Percentiles rank a stretch among this genome's conserved stretches.
These are phyloP conservation scores for Gephyroberyx darwinii DNA, from an alignment of 2,797 vertebrate genomes.

Conservation along the genomic window DNA sequence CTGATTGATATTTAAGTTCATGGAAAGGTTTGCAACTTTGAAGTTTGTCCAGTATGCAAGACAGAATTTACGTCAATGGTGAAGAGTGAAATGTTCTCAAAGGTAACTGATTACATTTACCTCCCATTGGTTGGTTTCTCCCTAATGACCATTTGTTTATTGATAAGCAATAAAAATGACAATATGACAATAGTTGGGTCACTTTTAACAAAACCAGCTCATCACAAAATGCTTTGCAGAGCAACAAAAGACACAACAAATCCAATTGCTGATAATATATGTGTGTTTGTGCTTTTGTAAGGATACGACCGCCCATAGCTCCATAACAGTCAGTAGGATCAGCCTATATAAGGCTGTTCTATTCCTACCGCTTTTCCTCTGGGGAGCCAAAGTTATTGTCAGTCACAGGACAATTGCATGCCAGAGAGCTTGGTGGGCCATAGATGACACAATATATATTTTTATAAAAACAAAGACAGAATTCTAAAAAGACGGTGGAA, in stretches of 20 bases:
- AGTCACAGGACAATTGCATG: conserved; percentile 62
- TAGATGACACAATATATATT: background rate
- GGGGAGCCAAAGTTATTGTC: conserved; percentile 68
- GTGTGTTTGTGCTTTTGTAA: conserved; percentile 32
- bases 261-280: background rate
- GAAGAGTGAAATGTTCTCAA: conserved; percentile 3
- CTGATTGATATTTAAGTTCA: conserved; percentile 41
- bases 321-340: conserved; percentile 52
- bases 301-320: conserved; percentile 63
- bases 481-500: background rate
- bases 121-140: background rate
- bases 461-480: background rate
- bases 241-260: background rate
- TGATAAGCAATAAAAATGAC: background rate
- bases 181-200: background rate
- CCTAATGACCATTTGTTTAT: background rate
- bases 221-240: background rate
- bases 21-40: conserved; percentile 6
- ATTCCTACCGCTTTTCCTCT: conserved; percentile 74
- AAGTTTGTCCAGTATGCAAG: conserved; percentile 17
- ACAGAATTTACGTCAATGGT: background rate
- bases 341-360: conserved; percentile 79
- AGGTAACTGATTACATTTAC: background rate
- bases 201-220: background rate
- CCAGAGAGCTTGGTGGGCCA: conserved; percentile 9